Base-by-base conservation (phyloP, 1,140 invertebrate genomes). In the Papilio helenus region DNA sequence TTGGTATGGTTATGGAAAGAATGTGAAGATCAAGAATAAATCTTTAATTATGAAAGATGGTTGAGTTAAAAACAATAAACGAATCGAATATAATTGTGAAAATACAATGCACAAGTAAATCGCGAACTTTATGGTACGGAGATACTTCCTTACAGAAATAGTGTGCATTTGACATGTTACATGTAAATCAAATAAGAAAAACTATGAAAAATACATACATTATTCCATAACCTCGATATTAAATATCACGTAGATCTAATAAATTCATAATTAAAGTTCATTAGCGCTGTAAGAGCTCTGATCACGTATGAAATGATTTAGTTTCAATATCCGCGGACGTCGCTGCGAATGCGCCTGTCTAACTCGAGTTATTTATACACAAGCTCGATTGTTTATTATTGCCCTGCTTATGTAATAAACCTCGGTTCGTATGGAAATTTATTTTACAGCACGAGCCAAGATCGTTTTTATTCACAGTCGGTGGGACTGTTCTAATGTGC, bases 301-400 rank as follows among this genome's bases (percentile, higher is more conserved):
- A 85, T 88, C 86, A 89, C 85, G 87, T 87, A 86, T 86, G 23
- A 86, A 89, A 90, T 91, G 89, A 92, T 92, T 91, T 91, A 92
- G 87, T 91, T 92, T 89, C 90, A 90, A 91, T 91, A 89, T 82
- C 81, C 82, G 81, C 88, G 79, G 84, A 85, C 86, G 90, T 88
- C 85, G 88, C 84, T 79, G 87, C 88, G 89, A 89, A 90, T 86
- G 87, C 85, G 84, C 65, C 89, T 89, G 89, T 90, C 88, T 80
- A 80, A 82, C 46, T 8, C 61, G 71, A 61, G 80, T 90, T 86
- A 92, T 92, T 92, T 92, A 92, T 89, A 87, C 84, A 86, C 85
- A 87, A 89, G 87, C 89, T 29, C 81, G 80, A 72, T 88, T 85
- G 87, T 92, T 90, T 89, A 92, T 89, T 90, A 90, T 88, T 87